Evolutionary conservation across 2,113 vertebrate genomes (phyloP).

Genomic region (Chionis minor): DNA sequence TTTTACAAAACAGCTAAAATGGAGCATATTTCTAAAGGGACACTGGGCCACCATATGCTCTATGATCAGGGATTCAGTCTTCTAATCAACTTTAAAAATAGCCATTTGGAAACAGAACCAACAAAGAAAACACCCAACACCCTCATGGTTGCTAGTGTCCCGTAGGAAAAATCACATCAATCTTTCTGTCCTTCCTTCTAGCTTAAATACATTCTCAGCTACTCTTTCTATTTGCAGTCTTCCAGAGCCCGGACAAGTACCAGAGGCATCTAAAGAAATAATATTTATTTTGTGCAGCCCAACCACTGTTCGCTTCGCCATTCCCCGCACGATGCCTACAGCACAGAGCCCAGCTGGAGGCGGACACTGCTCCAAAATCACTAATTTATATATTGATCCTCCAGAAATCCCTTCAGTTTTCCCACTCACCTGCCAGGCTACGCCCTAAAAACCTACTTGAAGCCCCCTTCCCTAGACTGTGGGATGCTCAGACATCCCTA

Average conservation of each 20-base stretch:
- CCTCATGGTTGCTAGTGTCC: not conserved
- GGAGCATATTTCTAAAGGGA: not conserved
- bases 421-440: not conserved
- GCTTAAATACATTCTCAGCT: not conserved
- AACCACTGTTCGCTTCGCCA: not conserved
- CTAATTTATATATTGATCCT: not conserved
- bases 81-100: not conserved
- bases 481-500: not conserved
- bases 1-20: not conserved
- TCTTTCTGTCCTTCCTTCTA: not conserved
- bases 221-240: not conserved
- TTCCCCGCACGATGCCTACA: not conserved
- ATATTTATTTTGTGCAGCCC: not conserved
- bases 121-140: not conserved
- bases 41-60: not conserved
- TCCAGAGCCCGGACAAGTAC: not conserved
- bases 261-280: conserved; percentile 5
- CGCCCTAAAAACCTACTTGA: not conserved
- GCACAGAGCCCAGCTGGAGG: not conserved
- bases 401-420: not conserved
- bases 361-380: not conserved
- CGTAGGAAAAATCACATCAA: not conserved
- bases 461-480: not conserved
- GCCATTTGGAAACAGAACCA: not conserved
- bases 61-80: not conserved